Evolutionary conservation across 2,797 vertebrate species (phyloP).

Genomic region (Spheniscus humboldti): DNA sequence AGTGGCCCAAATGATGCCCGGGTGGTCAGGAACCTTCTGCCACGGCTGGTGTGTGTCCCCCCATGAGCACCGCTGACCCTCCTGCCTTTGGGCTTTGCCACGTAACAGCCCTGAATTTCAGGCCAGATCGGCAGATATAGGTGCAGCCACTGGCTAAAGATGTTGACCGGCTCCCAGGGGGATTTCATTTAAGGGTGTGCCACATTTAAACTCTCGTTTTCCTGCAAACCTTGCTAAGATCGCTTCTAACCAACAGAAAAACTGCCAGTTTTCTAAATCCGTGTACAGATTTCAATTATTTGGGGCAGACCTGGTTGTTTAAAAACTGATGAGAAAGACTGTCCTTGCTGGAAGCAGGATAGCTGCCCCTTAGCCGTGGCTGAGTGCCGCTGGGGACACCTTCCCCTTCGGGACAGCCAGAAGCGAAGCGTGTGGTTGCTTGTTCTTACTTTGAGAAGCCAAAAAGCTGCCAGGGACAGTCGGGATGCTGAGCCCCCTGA

Average conservation of each 20-base stretch:
- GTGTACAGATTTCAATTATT: fast-evolving
- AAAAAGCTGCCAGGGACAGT: fast-evolving
- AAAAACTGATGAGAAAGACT: too few relatives aligned
- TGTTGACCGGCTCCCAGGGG: background rate
- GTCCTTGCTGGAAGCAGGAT: background rate
- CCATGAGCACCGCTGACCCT: background rate
- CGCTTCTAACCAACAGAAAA: background rate
- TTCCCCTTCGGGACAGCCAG: background rate
- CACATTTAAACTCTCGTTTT: background rate
- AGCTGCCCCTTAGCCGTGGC: background rate
- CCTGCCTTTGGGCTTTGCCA: background rate
- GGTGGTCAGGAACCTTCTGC: background rate
- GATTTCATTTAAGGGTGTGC: background rate
- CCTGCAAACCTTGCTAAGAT: background rate
- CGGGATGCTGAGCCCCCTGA: fast-evolving
- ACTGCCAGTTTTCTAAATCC: fast-evolving
- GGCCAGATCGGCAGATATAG: fast-evolving
- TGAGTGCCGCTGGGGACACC: background rate
- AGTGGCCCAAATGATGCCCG: fast-evolving
- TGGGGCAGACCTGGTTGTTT: background rate
- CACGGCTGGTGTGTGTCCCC: fast-evolving
- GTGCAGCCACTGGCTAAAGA: fast-evolving
- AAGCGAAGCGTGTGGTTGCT: fast-evolving
- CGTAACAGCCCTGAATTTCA: fast-evolving
- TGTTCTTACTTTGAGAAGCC: background rate